These are phyloP conservation scores for Phocoena phocoena DNA, from an alignment of 2,113 vertebrate genomes.

Conservation along the genomic window DNA sequence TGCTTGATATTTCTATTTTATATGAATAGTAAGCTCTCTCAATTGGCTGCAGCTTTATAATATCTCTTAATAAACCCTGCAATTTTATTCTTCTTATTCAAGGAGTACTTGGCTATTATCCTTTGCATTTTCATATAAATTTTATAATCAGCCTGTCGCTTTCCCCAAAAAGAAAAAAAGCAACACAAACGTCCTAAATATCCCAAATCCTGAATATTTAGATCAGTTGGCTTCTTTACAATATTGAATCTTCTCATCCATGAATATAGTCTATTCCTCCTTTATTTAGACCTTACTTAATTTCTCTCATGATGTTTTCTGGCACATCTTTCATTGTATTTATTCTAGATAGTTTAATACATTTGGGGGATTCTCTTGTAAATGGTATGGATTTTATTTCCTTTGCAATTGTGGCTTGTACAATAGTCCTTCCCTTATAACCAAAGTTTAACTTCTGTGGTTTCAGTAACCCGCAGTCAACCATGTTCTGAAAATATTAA, in stretches of 20 bases:
- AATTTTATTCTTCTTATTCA: conserved; percentile 31
- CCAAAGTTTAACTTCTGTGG: not conserved
- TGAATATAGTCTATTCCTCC: not conserved
- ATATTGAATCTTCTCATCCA: not conserved
- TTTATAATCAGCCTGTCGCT: not conserved
- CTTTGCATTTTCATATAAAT: not conserved
- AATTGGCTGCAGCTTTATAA: not conserved
- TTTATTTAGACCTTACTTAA: not conserved
- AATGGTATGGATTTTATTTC: not conserved
- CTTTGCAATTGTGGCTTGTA: not conserved
- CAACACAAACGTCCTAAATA: not conserved
- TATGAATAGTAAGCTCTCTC: not conserved
- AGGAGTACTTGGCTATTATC: not conserved
- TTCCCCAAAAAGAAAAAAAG: not conserved
- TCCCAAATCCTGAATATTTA: not conserved
- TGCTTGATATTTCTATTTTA: conserved; percentile 22
- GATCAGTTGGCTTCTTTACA: not conserved
- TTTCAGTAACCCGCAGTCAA: not conserved
- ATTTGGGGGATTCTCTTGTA: not conserved
- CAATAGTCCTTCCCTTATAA: not conserved
- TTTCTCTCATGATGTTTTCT: not conserved
- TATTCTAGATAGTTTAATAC: not conserved
- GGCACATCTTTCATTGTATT: conserved; percentile 21
- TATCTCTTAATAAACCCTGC: not conserved
- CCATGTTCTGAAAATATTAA: not conserved